These are phyloP conservation scores for Ormyrus thymus DNA, from an alignment of 2,888 invertebrate genomes.

Conservation along the genomic window DNA sequence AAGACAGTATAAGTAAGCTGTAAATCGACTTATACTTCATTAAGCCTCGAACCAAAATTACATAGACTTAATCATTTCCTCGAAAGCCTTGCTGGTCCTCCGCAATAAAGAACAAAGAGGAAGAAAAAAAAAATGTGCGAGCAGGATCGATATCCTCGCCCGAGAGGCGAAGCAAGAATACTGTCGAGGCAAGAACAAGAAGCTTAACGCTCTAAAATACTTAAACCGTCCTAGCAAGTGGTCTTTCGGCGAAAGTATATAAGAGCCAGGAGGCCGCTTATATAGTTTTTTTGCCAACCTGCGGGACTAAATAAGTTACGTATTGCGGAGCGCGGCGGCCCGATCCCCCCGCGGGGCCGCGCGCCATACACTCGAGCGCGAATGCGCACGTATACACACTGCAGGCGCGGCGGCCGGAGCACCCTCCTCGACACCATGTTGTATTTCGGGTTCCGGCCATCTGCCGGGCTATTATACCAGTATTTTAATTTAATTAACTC, in stretches of 20 bases:
- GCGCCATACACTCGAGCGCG: not conserved
- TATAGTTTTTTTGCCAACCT: constrained; percentile 68
- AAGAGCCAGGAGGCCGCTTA: constrained; percentile 35
- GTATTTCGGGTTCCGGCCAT: constrained; percentile 71
- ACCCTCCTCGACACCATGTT: constrained; percentile 69
- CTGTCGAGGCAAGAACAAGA: constrained; percentile 37
- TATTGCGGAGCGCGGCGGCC: constrained; percentile 64
- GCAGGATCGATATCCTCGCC: constrained; percentile 44
- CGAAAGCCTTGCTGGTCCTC: too few relatives aligned
- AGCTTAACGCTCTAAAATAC: constrained; percentile 54
- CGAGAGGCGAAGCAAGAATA: not conserved
- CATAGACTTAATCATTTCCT: too few relatives aligned
- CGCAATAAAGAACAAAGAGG: too few relatives aligned
- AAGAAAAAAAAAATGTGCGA: too few relatives aligned
- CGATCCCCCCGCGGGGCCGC: constrained; percentile 52
- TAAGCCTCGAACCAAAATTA: too few relatives aligned
- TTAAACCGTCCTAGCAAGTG: constrained; percentile 37
- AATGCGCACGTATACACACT: not conserved
- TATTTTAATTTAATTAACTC: constrained; percentile 75
- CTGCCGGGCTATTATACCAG: constrained; percentile 74
- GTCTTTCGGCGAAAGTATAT: constrained; percentile 32
- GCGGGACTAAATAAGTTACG: constrained; percentile 73
- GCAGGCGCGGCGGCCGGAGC: constrained; percentile 29
- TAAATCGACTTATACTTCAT: too few relatives aligned
- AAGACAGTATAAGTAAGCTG: too few relatives aligned